Percentiles rank a stretch among this genome's conserved stretches.
Conservation (phyloP, 2,113 vertebrate species). For the Ramphastos sulfuratus region DNA sequence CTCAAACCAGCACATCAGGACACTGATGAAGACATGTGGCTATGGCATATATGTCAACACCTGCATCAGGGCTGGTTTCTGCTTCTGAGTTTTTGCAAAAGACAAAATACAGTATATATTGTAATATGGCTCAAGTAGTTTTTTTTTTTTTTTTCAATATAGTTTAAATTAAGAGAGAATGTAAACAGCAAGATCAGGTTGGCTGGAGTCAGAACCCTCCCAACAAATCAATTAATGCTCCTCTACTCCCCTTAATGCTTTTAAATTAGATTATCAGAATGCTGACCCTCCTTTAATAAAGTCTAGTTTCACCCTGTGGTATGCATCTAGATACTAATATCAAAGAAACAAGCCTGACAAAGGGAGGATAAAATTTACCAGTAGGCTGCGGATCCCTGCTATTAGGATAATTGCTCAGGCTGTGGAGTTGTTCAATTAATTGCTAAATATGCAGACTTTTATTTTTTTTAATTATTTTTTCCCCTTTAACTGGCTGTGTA, state of each 20-base stretch:
- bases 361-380: constrained; percentile 54
- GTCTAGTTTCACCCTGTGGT: not conserved
- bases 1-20: not conserved
- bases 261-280: constrained; percentile 66
- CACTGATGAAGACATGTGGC: not conserved
- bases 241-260: constrained; percentile 52
- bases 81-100: not conserved
- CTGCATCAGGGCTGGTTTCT: not conserved
- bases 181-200: constrained; percentile 24
- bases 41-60: not conserved
- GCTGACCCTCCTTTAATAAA: constrained; percentile 62
- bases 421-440: constrained; percentile 53
- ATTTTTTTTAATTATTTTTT: not conserved
- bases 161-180: not conserved
- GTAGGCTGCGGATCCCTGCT: constrained; percentile 41
- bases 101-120: not conserved
- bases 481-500: not conserved
- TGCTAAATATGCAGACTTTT: constrained; percentile 18
- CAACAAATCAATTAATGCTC: constrained; percentile 62
- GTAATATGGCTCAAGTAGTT: not conserved
- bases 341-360: constrained; percentile 62
- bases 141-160: not conserved
- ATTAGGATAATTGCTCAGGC: constrained; percentile 54
- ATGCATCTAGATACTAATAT: constrained; percentile 64
- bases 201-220: constrained; percentile 32